A percentile compares a stretch with the other conserved stretches of the same genome.
These are phyloP conservation scores for Tortricodes alternella DNA, from an alignment of 2,888 invertebrate genomes.

Conservation along the genomic window DNA sequence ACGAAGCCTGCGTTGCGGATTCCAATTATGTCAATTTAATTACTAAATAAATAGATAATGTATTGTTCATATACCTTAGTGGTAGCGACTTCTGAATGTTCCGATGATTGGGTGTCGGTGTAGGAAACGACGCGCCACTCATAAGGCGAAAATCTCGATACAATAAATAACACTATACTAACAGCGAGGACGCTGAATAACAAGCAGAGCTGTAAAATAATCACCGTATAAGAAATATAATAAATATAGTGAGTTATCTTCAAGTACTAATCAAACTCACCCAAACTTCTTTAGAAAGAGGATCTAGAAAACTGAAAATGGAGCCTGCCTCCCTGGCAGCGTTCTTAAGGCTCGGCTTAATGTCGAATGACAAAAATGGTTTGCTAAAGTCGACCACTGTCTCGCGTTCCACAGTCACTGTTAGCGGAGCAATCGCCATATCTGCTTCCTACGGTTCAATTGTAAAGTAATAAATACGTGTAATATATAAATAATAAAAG, in stretches of 20 bases:
- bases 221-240: conserved; percentile 4
- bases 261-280: conserved; percentile 75
- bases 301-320: conserved; percentile 98
- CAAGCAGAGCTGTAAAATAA: conserved; percentile 82
- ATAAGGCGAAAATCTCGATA: conserved; percentile 97
- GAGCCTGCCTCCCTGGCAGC: conserved; percentile 91
- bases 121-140: conserved; percentile 92
- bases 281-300: conserved; percentile 98
- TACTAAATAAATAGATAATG: no score
- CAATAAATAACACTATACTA: conserved; percentile 96
- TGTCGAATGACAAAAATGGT: conserved; percentile 98
- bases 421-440: conserved; percentile 96
- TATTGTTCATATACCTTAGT: conserved; percentile 55
- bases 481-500: no score
- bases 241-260: not conserved
- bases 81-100: conserved; percentile 52
- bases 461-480: no score
- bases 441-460: conserved; percentile 91
- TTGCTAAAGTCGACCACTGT: conserved; percentile 98
- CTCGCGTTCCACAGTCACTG: conserved; percentile 96
- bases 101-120: conserved; percentile 54
- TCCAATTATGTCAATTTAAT: no score
- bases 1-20: no score
- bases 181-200: conserved; percentile 95
- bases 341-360: conserved; percentile 95